Evolutionary conservation across 2,797 vertebrate genomes (phyloP), one percentile per base, ranked within the genome.

Genomic region (Sebastes trivittatus): DNA sequence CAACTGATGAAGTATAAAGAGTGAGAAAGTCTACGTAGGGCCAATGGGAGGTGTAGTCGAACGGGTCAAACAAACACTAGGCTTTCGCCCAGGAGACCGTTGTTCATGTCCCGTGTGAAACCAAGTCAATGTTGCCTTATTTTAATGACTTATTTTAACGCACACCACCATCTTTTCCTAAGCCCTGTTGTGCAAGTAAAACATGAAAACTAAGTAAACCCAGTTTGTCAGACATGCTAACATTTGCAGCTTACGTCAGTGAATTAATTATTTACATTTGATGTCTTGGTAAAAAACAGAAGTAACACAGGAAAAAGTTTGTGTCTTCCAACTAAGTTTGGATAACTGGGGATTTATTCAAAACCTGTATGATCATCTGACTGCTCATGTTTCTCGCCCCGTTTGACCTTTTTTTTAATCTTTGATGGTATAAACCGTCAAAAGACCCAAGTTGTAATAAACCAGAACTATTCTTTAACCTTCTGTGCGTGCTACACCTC

Each of bases 201-300:
- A 22, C 11, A 46, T 46, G 14, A 46, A 46, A 46, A 46, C 16
- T 49, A 32, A 3, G 59, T 20, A 4, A 14, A 58, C 2, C 11
- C 29, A 65, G 52, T 66, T 65, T 4, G 25, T 13, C 13, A 30
- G 20, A 20, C 13, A 30, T 65, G 34, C 25, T 58, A 55, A 74
- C 0, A 2, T 61, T 27, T 54, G 10, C 18, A 22, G 29, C 2
- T 6, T 18, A 27, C 1, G 0, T 42, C 1, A 11, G 8, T 42
- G 2, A 27, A n/a, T 32, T 22, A 0, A 30, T 32, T 54, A 4
- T 32, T 54, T 6, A 14, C 7, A 56, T 56, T 55, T 18, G 38
- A 10, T 5, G 13, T 25, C 32, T 38, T 1, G 11, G n/a, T 63
- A 38, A 23, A 36, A 64, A 42, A 1, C 7, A 18, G 16, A 42